Evolutionary conservation across 2,113 vertebrate genomes (phyloP), one percentile per base, ranked within the genome.

Genomic region (Pachypanchax playfairii): DNA sequence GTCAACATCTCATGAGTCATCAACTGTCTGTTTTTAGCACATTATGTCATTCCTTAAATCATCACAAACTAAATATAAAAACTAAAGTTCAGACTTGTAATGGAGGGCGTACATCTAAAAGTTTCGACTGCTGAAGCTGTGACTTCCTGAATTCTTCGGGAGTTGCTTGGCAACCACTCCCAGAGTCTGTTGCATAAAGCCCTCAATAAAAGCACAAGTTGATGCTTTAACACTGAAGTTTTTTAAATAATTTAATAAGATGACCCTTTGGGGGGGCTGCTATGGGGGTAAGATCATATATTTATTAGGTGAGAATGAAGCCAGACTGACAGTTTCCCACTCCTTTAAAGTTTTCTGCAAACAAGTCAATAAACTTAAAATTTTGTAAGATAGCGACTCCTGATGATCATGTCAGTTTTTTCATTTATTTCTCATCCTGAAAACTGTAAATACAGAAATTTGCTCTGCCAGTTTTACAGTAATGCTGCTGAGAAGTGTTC

Each of bases 111-210:
- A 15, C 9, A 15, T 3, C 1, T 10, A 8, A 25, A 9, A 31
- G 7, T 39, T 46, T 53, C 21, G 38, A 13, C 20, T 21, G 36
- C 25, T 21, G 7, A 22, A 68, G 22, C 18, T 70, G 4, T 15
- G 3, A 48, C 36, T 58, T 57, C 12, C 4, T 61, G 38, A 42
- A 66, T 15, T 31, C 22, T 35, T 22, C 3, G 11, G 12, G 31
- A 5, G 38, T 66, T 75, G 46, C 52, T 20, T 54, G 22, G 33
- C 35, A 57, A 49, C 59, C 36, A 61, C n/a, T 24, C 22, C 47
- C 21, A 10, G n/a, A 63, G 42, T 26, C 50, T 12, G 6, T 17
- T 38, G 28, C 38, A 44, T 51, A 39, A 42, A 28, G 21, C n/a
- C 28, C 17, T 11, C 20, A 22, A 29, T 15, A 35, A 67, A 29